phyloP scores from a whole-genome alignment of 2,113 vertebrate genomes.

The Cebidichthys violaceus region DNA sequence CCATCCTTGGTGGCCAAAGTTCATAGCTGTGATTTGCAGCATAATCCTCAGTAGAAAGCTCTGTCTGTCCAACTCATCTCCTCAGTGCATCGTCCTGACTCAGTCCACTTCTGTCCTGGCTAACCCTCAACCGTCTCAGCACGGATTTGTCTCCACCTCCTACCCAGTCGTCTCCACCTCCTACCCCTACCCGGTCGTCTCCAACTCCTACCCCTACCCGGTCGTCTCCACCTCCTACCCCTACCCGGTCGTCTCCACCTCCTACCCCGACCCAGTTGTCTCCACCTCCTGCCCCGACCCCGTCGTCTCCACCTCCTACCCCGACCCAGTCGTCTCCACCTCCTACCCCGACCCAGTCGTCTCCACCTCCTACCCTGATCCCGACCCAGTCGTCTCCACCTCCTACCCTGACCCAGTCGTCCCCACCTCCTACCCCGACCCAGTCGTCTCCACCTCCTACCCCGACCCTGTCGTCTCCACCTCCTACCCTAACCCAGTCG shows the following conservation, averaged over 20 bases:
- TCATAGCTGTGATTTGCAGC: conserved; percentile 71
- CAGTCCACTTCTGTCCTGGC: background rate
- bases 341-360: background rate
- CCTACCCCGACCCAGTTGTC: conserved; percentile 45
- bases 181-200: background rate
- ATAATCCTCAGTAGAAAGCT: conserved; percentile 39
- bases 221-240: no score
- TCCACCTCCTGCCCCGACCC: conserved; percentile 68
- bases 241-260: no score
- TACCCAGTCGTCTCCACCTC: background rate
- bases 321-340: conserved; percentile 58
- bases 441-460: no score
- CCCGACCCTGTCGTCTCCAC: background rate
- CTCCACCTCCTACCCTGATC: no score
- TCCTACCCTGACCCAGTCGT: no score
- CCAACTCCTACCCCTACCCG: no score
- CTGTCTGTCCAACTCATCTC: background rate
- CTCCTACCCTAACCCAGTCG: no score
- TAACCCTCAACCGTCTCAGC: conserved; percentile 21
- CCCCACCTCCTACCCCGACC: no score
- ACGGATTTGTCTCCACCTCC: background rate
- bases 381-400: no score
- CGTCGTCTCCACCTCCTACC: conserved; percentile 46
- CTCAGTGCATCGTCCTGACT: conserved; percentile 69
- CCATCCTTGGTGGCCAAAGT: conserved; percentile 41